Conservation (phyloP, 2,797 vertebrate genomes). For the Dromococcyx pavoninus region DNA sequence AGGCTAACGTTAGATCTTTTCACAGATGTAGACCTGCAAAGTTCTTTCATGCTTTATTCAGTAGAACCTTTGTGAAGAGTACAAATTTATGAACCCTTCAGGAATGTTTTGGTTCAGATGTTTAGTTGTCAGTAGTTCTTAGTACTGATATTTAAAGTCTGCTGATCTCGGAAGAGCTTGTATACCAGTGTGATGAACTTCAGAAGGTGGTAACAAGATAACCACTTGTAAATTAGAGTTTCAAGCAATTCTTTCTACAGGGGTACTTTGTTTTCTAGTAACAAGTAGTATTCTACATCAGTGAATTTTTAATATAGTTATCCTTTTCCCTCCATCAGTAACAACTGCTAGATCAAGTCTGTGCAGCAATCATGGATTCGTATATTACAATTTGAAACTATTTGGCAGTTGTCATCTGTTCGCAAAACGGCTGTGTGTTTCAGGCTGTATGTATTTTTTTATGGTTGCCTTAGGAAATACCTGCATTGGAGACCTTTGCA, state of each 20-base stretch:
- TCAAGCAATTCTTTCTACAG: not conserved
- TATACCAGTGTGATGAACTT: not conserved
- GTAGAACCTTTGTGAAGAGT: not conserved
- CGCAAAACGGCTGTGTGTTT: constrained; percentile 41
- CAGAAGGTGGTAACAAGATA: not conserved
- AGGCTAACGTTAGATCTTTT: not conserved
- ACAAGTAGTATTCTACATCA: not conserved
- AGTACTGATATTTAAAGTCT: not conserved
- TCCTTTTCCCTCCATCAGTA: not conserved
- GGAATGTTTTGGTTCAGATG: not conserved
- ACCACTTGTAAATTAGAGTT: not conserved
- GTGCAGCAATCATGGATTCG: constrained; percentile 47
- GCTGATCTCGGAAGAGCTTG: not conserved
- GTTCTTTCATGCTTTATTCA: not conserved
- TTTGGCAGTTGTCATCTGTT: constrained; percentile 65
- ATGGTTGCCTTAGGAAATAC: constrained; percentile 53
- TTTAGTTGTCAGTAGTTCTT: not conserved
- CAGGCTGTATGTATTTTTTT: constrained; percentile 3
- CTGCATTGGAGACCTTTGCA: not conserved
- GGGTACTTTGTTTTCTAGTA: not conserved
- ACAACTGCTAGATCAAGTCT: not conserved
- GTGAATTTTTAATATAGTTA: not conserved
- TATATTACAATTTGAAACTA: constrained; percentile 61
- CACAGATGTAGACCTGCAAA: not conserved
- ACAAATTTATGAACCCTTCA: not conserved